phyloP scores from a whole-genome alignment of 2,888 invertebrate genomes.

The Dynastes tityus region DNA sequence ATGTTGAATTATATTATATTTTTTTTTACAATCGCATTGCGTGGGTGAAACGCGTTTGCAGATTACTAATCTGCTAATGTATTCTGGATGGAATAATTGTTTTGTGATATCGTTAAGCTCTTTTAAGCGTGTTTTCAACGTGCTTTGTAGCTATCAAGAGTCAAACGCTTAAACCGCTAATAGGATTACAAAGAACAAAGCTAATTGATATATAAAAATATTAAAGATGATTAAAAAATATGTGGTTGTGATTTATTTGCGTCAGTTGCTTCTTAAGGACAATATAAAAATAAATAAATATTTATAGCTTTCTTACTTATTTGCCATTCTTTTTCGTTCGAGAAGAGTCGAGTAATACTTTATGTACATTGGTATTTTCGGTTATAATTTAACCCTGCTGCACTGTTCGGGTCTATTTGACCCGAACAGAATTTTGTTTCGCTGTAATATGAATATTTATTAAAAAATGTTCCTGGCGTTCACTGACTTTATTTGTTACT shows the following conservation, averaged over 20 bases:
- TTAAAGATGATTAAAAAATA: no score
- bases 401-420: no score
- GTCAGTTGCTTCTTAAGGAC: no score
- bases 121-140: background rate
- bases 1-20: constrained; percentile 34
- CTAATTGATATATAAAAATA: no score
- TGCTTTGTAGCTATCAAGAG: background rate
- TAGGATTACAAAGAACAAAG: background rate
- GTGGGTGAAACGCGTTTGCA: constrained; percentile 9
- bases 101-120: background rate
- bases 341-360: constrained; percentile 22
- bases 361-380: constrained; percentile 38
- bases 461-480: no score
- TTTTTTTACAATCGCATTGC: constrained; percentile 23
- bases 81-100: constrained; percentile 2
- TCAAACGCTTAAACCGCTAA: background rate
- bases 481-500: no score
- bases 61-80: constrained; percentile 19
- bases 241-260: no score
- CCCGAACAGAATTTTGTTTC: no score
- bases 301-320: no score
- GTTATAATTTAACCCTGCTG: constrained; percentile 7
- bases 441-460: no score
- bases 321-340: background rate
- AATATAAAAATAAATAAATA: no score